Evolutionary conservation across 2,888 invertebrate genomes (phyloP).

Genomic region (Platycheirus rosarum): DNA sequence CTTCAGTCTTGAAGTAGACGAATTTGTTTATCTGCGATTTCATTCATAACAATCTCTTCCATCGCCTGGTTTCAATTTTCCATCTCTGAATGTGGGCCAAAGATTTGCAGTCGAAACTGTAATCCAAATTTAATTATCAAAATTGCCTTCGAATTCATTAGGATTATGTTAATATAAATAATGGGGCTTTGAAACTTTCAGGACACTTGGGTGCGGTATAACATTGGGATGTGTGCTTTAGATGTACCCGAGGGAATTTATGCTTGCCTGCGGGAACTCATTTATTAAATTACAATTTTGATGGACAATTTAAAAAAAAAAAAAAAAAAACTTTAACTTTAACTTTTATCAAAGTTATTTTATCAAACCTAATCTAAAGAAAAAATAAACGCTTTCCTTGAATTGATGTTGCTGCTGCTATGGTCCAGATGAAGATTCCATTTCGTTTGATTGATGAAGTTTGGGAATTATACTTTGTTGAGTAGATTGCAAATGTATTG

Average conservation of each 20-base stretch:
- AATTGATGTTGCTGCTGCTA: no score
- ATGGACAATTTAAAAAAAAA: constrained; percentile 33
- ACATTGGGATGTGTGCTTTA: not conserved
- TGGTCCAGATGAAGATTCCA: constrained; percentile 3
- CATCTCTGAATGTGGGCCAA: constrained; percentile 29
- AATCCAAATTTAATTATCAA: constrained; percentile 69
- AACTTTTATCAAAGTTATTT: constrained; percentile 2
- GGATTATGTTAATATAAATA: constrained; percentile 15
- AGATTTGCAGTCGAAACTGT: constrained; percentile 33
- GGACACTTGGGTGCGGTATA: not conserved
- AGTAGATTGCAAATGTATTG: not conserved
- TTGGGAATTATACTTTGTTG: constrained; percentile 12
- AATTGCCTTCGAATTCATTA: constrained; percentile 52
- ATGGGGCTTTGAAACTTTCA: constrained; percentile 5
- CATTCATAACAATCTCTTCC: constrained; percentile 48
- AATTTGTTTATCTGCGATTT: constrained; percentile 57
- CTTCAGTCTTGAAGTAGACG: constrained; percentile 18
- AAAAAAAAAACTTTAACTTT: constrained; percentile 31
- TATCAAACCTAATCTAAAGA: no score
- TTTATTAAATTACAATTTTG: constrained; percentile 42
- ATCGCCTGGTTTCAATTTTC: constrained; percentile 36
- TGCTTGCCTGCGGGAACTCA: constrained; percentile 10
- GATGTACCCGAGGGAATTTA: constrained; percentile 18
- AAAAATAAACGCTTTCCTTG: no score
- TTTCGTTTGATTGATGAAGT: constrained; percentile 33